phyloP scores from a whole-genome alignment of 2,888 invertebrate genomes.

The Aproaerema taeniolella region DNA sequence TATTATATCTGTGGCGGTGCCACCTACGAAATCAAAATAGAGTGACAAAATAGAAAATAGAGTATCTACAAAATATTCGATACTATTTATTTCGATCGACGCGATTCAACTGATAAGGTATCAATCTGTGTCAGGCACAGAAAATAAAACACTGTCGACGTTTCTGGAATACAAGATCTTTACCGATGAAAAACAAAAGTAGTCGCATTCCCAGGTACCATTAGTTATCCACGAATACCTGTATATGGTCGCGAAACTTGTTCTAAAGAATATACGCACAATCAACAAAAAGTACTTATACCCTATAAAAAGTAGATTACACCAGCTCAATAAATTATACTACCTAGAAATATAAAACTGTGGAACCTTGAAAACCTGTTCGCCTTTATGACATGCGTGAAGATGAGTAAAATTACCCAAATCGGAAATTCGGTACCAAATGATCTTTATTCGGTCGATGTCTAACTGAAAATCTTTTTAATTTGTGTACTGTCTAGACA shows the following conservation, averaged over 20 bases:
- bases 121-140: constrained; percentile 7
- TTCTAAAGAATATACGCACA: constrained; percentile 5
- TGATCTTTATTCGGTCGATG: no score
- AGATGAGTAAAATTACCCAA: background rate
- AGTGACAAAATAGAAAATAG: no score
- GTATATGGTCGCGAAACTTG: constrained; percentile 5
- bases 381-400: constrained; percentile 1
- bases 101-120: background rate
- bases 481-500: no score
- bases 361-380: constrained; percentile 22
- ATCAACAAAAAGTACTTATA: constrained; percentile 3
- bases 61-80: no score
- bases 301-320: no score
- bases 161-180: no score
- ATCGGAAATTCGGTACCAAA: no score
- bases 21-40: no score
- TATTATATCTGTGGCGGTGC: no score
- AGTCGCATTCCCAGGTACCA: constrained; percentile 2
- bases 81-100: background rate
- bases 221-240: constrained; percentile 7
- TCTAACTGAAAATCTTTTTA: no score
- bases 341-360: constrained; percentile 9
- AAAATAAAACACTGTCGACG: background rate
- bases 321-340: constrained; percentile 3
- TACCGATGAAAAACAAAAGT: no score